These are phyloP conservation scores for Poeciliopsis presidionis DNA, from an alignment of 2,797 vertebrate species.

Conservation along the genomic window DNA sequence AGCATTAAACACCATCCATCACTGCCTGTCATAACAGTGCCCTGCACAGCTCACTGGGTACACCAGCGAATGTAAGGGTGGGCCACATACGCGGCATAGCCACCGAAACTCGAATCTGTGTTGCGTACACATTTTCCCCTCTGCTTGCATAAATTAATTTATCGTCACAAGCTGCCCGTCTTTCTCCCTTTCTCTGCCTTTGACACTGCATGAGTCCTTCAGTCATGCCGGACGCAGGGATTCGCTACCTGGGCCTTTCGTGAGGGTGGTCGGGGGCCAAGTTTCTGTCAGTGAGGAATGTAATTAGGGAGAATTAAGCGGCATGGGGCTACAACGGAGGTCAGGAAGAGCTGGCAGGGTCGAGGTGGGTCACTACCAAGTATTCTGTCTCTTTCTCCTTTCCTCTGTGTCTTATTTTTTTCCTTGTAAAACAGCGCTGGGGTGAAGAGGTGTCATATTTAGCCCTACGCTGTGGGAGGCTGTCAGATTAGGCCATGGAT, in stretches of 20 bases:
- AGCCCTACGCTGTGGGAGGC: constrained; percentile 61
- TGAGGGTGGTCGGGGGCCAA: constrained; percentile 84
- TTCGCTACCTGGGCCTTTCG: constrained; percentile 68
- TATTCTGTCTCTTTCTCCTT: constrained; percentile 71
- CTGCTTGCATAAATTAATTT: constrained; percentile 75
- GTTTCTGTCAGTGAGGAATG: constrained; percentile 95
- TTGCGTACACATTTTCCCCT: constrained; percentile 46
- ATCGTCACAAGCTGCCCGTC: constrained; percentile 69
- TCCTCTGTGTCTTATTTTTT: constrained; percentile 38
- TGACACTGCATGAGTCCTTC: constrained; percentile 58
- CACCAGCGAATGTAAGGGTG: constrained; percentile 27
- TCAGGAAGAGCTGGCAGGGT: constrained; percentile 87
- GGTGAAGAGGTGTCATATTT: constrained; percentile 83
- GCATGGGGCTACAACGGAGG: constrained; percentile 85
- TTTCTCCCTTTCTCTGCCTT: constrained; percentile 26
- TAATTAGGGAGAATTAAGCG: constrained; percentile 95
- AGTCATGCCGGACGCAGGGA: constrained; percentile 23
- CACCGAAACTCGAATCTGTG: constrained; percentile 14
- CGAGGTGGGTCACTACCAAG: constrained; percentile 81
- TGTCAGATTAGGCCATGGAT: constrained; percentile 46
- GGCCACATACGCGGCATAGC: constrained; percentile 47
- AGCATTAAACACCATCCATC: constrained; percentile 68
- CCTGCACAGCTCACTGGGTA: constrained; percentile 53
- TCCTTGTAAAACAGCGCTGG: constrained; percentile 63
- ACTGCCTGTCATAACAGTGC: constrained; percentile 65